A percentile compares a stretch with the other conserved stretches of the same genome.
phyloP scores from a whole-genome alignment of 30 jellyfish, hydroid and myxozoan genomes.

The Rhopilema esculentum region DNA sequence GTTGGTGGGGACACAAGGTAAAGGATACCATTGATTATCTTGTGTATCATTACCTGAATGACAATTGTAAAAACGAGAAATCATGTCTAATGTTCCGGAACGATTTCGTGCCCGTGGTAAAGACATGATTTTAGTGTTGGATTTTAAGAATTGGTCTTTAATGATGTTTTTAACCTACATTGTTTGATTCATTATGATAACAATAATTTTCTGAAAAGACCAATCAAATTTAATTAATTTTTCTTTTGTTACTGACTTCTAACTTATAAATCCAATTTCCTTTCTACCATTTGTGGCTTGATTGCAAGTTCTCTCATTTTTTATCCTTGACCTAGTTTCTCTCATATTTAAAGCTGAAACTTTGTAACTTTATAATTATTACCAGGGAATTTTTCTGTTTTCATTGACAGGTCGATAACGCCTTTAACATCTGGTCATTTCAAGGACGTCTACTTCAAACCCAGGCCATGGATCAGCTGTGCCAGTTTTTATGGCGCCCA shows the following conservation, averaged over 20 bases:
- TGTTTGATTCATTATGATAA: constrained; percentile 10
- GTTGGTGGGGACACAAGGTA: constrained; percentile 99
- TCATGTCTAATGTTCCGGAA: too few relatives aligned
- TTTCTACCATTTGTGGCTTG: too few relatives aligned
- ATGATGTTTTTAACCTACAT: constrained; percentile 27
- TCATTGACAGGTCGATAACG: constrained; percentile 78
- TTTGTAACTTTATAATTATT: not conserved
- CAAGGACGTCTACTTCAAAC: constrained; percentile 93
- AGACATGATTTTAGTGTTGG: too few relatives aligned
- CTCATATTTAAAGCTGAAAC: too few relatives aligned
- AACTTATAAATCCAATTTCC: too few relatives aligned
- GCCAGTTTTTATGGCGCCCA: constrained; percentile 98
- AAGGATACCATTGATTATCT: constrained; percentile 6
- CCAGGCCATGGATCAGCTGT: constrained; percentile 86
- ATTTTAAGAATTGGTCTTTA: not conserved
- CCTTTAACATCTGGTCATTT: constrained; percentile 93
- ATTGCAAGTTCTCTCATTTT: too few relatives aligned
- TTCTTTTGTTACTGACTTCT: not conserved
- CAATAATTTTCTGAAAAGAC: constrained; percentile 20
- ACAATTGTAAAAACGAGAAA: too few relatives aligned
- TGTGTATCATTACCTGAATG: too few relatives aligned
- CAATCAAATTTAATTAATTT: not conserved
- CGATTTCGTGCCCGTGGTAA: too few relatives aligned
- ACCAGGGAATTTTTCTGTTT: not conserved
- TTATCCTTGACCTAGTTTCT: too few relatives aligned